Base-by-base conservation (phyloP, 2,888 invertebrate species). In the Oligia latruncula region DNA sequence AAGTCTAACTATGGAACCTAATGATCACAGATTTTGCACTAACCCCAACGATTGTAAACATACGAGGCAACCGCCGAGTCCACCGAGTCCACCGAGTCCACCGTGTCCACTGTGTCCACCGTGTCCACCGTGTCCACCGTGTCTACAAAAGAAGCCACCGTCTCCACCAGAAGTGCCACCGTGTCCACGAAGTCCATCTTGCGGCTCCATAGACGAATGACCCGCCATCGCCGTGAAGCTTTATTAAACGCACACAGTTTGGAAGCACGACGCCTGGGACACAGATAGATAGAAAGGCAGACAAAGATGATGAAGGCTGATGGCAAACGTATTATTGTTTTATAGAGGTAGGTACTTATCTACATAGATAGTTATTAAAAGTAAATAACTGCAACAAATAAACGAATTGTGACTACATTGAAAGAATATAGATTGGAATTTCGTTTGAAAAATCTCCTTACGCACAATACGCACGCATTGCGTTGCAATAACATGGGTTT, bases 21-120 rank as follows among this genome's bases (percentile, higher is more conserved):
- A 77, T 23, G 77, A 77, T 70, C 83, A 86, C 58, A 80, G 67
- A 73, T 86, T 75, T 80, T 85, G 85, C 52, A 20, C 2, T 40
- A 20, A 62, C 46, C 84, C 82, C 4, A 0, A 78, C 1, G 62
- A 76, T 4, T 84, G 84, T 85, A 82, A 64, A 64, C 85, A 82
- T 76, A 52, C 82, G 13, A 78, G 29, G 17, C 55, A 67, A 1
- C 23, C 11, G 3, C 5, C 43, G 11, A 29, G 29, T 29, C 29
- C 29, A 29, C 29, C 29, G 29, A 29, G 29, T 29, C 29, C 29
- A 29, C 29, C 29, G 29, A 4, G 58, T 35, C 13, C 60, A 20
- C n/a, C 9, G 4, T 23, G 55, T 23, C 40, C 58, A 8, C 35
- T n/a, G 15, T 17, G 29, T 49, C 29, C 29, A 29, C 29, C 29